Conservation (phyloP, 53 echinoderm and acorn worm species). For the Hippasteria phrygiana region DNA sequence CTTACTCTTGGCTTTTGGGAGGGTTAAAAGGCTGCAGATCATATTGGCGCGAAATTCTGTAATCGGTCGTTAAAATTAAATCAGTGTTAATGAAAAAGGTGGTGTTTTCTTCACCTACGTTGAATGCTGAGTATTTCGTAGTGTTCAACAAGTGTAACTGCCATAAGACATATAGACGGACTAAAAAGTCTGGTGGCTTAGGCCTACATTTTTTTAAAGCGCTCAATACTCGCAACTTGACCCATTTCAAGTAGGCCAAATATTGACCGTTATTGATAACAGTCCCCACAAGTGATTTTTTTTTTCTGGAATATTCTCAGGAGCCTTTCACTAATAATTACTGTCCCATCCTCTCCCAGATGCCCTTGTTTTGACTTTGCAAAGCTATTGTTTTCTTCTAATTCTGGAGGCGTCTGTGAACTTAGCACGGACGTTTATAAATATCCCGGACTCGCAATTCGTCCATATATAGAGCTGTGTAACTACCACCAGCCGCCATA, state of each 20-base stretch:
- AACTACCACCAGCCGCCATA: too few relatives aligned
- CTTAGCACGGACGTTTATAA: too few relatives aligned
- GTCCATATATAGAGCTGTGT: too few relatives aligned
- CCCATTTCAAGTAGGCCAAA: neutral
- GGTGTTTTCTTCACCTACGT: neutral
- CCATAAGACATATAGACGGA: neutral
- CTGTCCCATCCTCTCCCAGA: too few relatives aligned
- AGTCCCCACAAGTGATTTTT: too few relatives aligned
- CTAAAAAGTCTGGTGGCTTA: neutral
- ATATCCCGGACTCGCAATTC: too few relatives aligned
- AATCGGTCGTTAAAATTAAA: constrained; percentile 11
- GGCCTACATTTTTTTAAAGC: neutral
- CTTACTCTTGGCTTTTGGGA: constrained; percentile 13
- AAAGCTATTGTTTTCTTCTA: too few relatives aligned
- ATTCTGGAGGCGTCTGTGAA: too few relatives aligned
- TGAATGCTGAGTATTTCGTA: neutral
- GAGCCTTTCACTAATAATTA: too few relatives aligned
- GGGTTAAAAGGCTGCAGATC: neutral
- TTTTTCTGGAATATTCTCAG: too few relatives aligned
- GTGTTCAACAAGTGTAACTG: neutral
- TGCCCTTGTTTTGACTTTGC: too few relatives aligned
- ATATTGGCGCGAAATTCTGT: constrained; percentile 20
- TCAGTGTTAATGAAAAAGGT: neutral
- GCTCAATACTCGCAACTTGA: neutral
- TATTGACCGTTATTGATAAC: neutral